These are phyloP conservation scores for Orius insidiosus DNA, from an alignment of 1,140 invertebrate species.

Conservation along the genomic window DNA sequence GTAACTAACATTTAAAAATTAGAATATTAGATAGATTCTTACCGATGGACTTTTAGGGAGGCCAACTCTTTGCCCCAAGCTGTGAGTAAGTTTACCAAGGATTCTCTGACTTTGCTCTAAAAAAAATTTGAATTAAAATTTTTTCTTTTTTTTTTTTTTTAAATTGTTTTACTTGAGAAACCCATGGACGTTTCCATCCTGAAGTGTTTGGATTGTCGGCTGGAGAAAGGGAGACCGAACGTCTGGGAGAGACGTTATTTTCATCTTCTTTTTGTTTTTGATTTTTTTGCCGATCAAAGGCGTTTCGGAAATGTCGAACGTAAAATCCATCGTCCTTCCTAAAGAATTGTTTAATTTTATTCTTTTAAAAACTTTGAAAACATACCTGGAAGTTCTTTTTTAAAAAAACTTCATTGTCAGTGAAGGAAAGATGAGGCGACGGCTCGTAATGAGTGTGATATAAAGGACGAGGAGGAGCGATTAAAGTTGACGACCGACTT, in stretches of 20 bases:
- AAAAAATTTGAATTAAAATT: no score
- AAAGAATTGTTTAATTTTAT: slow-evolving; percentile 19
- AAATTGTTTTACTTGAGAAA: slow-evolving; percentile 60
- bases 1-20: no score
- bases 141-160: no score
- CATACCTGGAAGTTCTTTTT: slow-evolving; percentile 67
- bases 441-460: slow-evolving; percentile 38
- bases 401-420: slow-evolving; percentile 51
- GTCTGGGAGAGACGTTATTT: slow-evolving; percentile 36
- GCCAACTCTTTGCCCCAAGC: slow-evolving; percentile 88
- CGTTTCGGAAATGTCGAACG: slow-evolving; percentile 82
- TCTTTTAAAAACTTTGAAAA: no score
- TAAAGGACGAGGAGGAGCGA: slow-evolving; percentile 37
- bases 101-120: slow-evolving; percentile 82
- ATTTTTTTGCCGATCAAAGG: slow-evolving; percentile 67
- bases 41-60: slow-evolving; percentile 95
- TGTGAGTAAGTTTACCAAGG: slow-evolving; percentile 84
- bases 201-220: slow-evolving; percentile 53
- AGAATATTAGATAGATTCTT: no score
- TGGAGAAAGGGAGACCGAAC: slow-evolving; percentile 61
- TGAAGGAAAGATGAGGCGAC: slow-evolving; percentile 47
- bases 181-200: slow-evolving; percentile 83
- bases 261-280: slow-evolving; percentile 16
- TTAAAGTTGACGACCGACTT: slow-evolving; percentile 73
- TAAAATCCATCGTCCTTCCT: slow-evolving; percentile 95